Evolutionary conservation across 2,888 invertebrate genomes (phyloP).

Genomic region (Graphium colonna): DNA sequence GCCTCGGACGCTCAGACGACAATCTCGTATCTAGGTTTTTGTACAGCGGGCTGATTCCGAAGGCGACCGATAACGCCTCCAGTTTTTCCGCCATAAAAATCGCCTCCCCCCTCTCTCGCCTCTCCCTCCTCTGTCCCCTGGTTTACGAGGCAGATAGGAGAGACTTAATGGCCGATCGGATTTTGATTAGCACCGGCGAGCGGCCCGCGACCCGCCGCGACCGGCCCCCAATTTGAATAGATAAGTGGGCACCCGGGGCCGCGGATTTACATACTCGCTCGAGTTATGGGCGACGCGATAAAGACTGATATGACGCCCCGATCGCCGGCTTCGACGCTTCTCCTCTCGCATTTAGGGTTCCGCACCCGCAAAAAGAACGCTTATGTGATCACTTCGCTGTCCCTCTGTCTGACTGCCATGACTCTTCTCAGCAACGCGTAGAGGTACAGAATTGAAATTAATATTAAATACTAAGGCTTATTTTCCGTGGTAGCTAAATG

Average conservation of each 20-base stretch:
- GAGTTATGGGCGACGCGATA: slow-evolving; percentile 75
- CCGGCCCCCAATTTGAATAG: slow-evolving; percentile 77
- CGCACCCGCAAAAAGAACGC: no score
- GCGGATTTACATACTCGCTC: slow-evolving; percentile 79
- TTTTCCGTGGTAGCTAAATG: no score
- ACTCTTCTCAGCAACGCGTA: no score
- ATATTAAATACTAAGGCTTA: no score
- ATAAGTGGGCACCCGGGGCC: slow-evolving; percentile 77
- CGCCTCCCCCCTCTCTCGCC: slow-evolving; percentile 34
- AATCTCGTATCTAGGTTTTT: no score
- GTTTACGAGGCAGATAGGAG: slow-evolving; percentile 78
- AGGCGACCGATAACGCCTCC: no score
- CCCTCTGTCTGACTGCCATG: no score
- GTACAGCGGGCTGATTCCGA: slow-evolving; percentile 76
- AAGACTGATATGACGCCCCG: slow-evolving; percentile 74
- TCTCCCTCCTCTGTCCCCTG: slow-evolving; percentile 53
- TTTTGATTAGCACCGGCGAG: slow-evolving; percentile 79
- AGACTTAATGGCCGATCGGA: slow-evolving; percentile 80
- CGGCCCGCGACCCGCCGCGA: slow-evolving; percentile 74
- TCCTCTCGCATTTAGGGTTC: no score
- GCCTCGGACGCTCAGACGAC: no score
- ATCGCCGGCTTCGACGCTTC: slow-evolving; percentile 71
- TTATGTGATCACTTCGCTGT: no score
- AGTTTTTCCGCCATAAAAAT: slow-evolving; percentile 78
- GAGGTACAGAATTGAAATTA: no score